A percentile compares a stretch with the other conserved stretches of the same genome.
These are phyloP conservation scores for Tetragnatha versicolor DNA, from an alignment of 1,140 invertebrate genomes.

Conservation along the genomic window DNA sequence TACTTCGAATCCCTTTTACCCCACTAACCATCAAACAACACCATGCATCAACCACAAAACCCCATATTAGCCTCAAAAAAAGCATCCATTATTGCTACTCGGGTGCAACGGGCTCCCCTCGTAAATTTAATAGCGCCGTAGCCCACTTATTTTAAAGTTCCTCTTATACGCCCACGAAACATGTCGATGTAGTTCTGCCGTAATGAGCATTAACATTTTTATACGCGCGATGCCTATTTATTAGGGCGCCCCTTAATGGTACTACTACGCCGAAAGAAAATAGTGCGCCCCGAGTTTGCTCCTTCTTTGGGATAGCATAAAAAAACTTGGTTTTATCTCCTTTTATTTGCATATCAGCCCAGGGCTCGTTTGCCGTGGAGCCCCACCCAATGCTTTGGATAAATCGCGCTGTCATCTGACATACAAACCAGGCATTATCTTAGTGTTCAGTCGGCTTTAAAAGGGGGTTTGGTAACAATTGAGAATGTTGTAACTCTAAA, in stretches of 20 bases:
- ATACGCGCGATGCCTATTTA: not conserved
- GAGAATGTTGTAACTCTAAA: not conserved
- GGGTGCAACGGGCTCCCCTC: too few species aligned
- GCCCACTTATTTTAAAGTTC: too few species aligned
- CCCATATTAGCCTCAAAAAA: too few species aligned
- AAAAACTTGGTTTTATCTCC: not conserved
- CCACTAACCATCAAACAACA: too few species aligned
- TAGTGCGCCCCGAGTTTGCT: too few species aligned
- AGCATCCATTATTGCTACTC: too few species aligned
- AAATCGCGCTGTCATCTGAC: constrained; percentile 28
- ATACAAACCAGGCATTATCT: constrained; percentile 31
- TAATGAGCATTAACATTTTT: too few species aligned
- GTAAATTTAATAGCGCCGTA: too few species aligned
- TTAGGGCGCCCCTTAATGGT: not conserved
- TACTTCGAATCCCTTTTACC: too few species aligned
- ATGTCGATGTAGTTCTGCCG: too few species aligned
- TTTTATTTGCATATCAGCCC: constrained; percentile 30
- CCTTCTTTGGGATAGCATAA: not conserved
- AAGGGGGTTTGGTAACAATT: not conserved
- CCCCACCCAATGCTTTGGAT: constrained; percentile 20
- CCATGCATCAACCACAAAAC: too few species aligned
- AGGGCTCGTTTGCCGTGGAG: constrained; percentile 6
- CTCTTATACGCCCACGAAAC: too few species aligned
- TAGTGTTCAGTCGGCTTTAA: constrained; percentile 16
- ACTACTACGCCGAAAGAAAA: not conserved